Evolutionary conservation across 2,113 vertebrate genomes (phyloP).

Genomic region (Rhinopomastus cyanomelas): DNA sequence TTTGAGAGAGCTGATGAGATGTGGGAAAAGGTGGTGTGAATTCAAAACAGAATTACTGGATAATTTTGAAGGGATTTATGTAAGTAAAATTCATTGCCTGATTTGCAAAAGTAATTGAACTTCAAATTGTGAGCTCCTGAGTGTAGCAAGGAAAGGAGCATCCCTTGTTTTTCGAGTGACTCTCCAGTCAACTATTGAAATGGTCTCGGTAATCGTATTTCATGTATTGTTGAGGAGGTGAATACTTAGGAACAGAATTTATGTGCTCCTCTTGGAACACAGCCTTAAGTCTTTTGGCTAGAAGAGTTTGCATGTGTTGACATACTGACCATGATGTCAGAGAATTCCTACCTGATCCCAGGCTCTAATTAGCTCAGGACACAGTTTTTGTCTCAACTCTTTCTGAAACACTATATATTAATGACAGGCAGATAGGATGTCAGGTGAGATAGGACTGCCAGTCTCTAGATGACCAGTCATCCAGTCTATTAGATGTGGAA

Average conservation of each 20-base stretch:
- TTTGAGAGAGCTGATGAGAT: not conserved
- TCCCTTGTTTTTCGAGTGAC: conserved; percentile 31
- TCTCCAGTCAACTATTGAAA: not conserved
- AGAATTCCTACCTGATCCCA: not conserved
- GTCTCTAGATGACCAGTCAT: not conserved
- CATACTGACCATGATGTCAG: not conserved
- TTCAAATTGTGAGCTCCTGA: conserved; percentile 24
- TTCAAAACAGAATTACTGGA: conserved; percentile 23
- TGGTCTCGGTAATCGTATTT: not conserved
- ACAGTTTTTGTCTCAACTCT: not conserved
- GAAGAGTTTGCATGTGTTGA: not conserved
- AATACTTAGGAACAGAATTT: not conserved
- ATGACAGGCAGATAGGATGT: not conserved
- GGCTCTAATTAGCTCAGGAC: not conserved
- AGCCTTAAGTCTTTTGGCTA: not conserved
- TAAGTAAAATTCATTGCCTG: conserved; percentile 28
- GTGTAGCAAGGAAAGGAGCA: not conserved
- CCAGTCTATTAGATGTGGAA: too few relatives aligned
- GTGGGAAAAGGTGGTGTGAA: not conserved
- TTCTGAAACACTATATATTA: not conserved
- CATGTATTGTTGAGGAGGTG: not conserved
- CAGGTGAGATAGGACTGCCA: not conserved
- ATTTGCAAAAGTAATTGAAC: conserved; percentile 24
- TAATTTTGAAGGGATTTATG: conserved; percentile 27
- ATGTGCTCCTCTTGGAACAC: not conserved